Base-by-base conservation (phyloP, 2,113 vertebrate species). In the Heloderma charlesbogerti region DNA sequence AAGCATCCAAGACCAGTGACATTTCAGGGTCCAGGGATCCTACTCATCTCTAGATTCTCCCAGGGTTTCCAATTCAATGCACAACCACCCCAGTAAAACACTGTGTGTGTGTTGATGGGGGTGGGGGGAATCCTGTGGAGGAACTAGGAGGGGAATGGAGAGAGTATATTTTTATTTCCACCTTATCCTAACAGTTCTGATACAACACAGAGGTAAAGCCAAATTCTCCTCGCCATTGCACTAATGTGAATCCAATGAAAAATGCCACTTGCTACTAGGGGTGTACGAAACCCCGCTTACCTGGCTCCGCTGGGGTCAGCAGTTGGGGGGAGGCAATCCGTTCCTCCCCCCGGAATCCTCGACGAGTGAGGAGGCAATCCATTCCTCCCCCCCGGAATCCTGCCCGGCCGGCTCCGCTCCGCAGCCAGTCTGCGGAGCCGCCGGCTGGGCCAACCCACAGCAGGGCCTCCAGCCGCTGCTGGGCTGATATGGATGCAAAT, bases 161-260 rank as follows among this genome's bases (percentile, higher is more conserved):
- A 81, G 4, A 2, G 31, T 54, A 13, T 54, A 18, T 20, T 81
- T 34, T 81, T 10, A 13, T 66, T 27, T 79, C 77, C 37, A 7
- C 16, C 37, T n/a, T 34, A 84, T 27, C 3, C 20, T 22, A 83
- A 60, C 60, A 66, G 13, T 16, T 34, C 45, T 37, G 2, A 5
- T 60, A 6, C 51, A 77, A 31, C 40, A 63, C 29, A 63, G 29
- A 43, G 27, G 7, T 20, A 34, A 37, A 74, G 48, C 1, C 63
- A 45, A 48, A 90, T 93, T 92, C 92, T 22, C 74, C 0, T 8
- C 81, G 0, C 0, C 79, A 54, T 92, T 88, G 51, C 25, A 88
- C 9, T 48, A 86, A 66, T 83, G 48, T 57, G 60, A 74, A 6
- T 4, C 22, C 9, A 60, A 15, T 31, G 16, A 81, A 88, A 16